These are phyloP conservation scores for Blera fallax DNA, from an alignment of 2,888 invertebrate genomes.

Conservation along the genomic window DNA sequence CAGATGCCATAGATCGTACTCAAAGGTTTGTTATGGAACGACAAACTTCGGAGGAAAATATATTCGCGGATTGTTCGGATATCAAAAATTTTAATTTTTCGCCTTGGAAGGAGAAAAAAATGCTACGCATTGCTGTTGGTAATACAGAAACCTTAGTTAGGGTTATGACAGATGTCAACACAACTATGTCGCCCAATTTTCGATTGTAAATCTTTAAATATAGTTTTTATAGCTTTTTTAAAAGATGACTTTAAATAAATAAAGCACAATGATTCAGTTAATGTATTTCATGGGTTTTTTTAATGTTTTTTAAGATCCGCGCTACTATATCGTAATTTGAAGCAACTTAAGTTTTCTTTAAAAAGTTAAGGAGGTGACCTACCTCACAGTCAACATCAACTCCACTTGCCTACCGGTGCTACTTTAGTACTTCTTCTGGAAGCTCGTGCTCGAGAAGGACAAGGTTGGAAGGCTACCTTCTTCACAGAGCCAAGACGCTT, in stretches of 20 bases:
- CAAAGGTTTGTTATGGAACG: conserved; percentile 89
- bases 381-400: too few species aligned
- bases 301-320: too few species aligned
- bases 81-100: conserved; percentile 84
- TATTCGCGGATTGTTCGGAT: conserved; percentile 85
- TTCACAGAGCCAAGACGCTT: too few species aligned
- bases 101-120: conserved; percentile 82
- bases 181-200: conserved; percentile 49
- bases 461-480: too few species aligned
- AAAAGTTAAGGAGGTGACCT: too few species aligned
- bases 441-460: too few species aligned
- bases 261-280: background rate
- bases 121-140: conserved; percentile 7
- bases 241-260: background rate
- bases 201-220: conserved; percentile 17
- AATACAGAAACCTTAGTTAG: conserved; percentile 34
- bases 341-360: too few species aligned
- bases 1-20: conserved; percentile 85
- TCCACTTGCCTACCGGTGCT: too few species aligned
- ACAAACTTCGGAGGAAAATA: conserved; percentile 83
- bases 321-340: too few species aligned
- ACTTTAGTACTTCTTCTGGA: too few species aligned
- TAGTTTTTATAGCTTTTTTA: background rate
- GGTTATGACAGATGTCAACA: conserved; percentile 15
- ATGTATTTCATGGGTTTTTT: background rate